Evolutionary conservation across 2,113 vertebrate species (phyloP), one percentile per base, ranked within the genome.

Genomic region (Micronycteris hirsuta): DNA sequence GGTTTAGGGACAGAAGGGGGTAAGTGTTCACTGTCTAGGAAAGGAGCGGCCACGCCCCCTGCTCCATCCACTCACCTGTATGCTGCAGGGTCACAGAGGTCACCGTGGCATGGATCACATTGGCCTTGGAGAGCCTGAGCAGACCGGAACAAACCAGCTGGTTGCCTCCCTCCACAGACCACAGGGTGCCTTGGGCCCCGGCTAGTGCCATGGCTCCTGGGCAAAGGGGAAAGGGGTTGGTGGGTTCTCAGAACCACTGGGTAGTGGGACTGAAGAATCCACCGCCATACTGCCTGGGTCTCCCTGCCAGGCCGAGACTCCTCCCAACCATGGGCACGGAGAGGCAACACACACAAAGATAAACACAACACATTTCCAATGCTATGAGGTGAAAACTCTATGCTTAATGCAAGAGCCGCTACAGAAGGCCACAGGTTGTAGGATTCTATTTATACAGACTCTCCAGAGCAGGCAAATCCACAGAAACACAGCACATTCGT

Each of bases 141-240:
- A 99, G 98, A 13, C 99, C 99, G 0, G 99, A 99, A 95, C 99
- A 99, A 52, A 99, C 99, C 97, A 99, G 98, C 95, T 99, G 99
- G 97, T 99, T 99, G 68, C 99, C 99, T 96, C 99, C 99, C 98
- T 99, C 99, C 86, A 99, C 99, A 0, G 99, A 99, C 99, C 99
- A 99, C 83, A 99, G 98, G 98, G 99, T 99, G 97, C 99, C 99
- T 96, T 99, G 99, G 26, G 99, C 99, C 36, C 99, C 99, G 0
- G 99, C 99, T 95, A 99, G 98, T 0, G 99, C 99, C 98, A 99
- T 99, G 67, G 99, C 99, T 43, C 99, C 99, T 99, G 97, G 65
- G 84, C 61, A 94, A 49, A 82, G 31, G 74, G 52, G 71, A 52
- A 33, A 19, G 76, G 1, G 20, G 73, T 11, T 2, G 4, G 63